A percentile compares a stretch with the other conserved stretches of the same genome.
phyloP scores from a whole-genome alignment of 2,888 invertebrate species.

The Apamea monoglypha region DNA sequence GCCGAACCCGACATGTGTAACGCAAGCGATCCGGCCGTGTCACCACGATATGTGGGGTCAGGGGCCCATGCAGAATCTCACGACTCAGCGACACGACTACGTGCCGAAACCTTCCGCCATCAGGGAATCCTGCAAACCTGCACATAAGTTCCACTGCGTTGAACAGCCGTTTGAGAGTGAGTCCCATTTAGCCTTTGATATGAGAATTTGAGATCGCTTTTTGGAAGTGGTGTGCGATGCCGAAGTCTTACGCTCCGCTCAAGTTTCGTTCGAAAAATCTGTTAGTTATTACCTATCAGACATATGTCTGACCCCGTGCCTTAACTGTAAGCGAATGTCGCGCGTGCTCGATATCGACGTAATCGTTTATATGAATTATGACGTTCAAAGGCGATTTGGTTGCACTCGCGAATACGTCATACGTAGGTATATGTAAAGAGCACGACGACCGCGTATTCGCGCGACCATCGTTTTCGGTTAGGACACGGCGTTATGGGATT shows the following conservation, averaged over 20 bases:
- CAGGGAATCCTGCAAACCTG: slow-evolving; percentile 79
- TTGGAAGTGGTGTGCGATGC: neutral
- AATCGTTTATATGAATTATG: too few species aligned
- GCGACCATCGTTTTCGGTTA: too few species aligned
- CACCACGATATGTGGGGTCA: slow-evolving; percentile 91
- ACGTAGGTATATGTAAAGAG: too few species aligned
- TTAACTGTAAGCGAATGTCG: too few species aligned
- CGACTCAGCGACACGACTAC: slow-evolving; percentile 94
- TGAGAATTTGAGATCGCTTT: neutral
- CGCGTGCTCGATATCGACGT: too few species aligned
- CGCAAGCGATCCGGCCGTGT: slow-evolving; percentile 91
- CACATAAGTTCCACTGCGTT: slow-evolving; percentile 76
- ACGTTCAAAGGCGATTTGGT: too few species aligned
- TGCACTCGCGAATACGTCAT: too few species aligned
- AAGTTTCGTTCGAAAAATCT: too few species aligned
- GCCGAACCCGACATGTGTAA: slow-evolving; percentile 89
- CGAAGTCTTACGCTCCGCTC: neutral
- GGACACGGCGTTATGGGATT: too few species aligned
- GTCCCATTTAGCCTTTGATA: slow-evolving; percentile 38
- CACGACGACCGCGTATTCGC: too few species aligned
- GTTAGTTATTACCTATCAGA: too few species aligned
- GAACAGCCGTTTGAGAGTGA: slow-evolving; percentile 84
- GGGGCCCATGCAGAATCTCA: slow-evolving; percentile 93
- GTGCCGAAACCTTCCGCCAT: slow-evolving; percentile 90
- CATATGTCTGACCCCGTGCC: too few species aligned